Evolutionary conservation across 2,888 invertebrate genomes (phyloP).

Genomic region (Drosophila falleni): DNA sequence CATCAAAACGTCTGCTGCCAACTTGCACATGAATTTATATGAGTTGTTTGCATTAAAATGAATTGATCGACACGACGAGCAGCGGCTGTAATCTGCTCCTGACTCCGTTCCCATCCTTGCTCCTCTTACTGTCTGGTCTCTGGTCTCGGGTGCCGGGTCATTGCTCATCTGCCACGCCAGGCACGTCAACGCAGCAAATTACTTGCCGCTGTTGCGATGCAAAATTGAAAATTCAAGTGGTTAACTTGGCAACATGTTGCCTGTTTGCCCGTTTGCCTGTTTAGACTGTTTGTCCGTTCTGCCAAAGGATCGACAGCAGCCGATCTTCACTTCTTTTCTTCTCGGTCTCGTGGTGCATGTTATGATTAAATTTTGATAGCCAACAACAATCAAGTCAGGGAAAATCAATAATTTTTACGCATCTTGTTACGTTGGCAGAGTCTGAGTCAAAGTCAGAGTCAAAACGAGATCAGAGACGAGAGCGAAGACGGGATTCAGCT

Average conservation of each 20-base stretch:
- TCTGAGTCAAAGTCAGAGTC: neutral
- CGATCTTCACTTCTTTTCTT: conserved; percentile 10
- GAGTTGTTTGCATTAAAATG: conserved; percentile 79
- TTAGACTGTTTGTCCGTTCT: conserved; percentile 21
- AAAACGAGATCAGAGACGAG: neutral
- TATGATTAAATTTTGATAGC: conserved; percentile 83
- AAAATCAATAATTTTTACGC: conserved; percentile 84
- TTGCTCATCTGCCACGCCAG: conserved; percentile 80
- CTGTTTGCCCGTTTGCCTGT: conserved; percentile 22
- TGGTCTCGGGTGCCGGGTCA: conserved; percentile 55
- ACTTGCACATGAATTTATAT: conserved; percentile 78
- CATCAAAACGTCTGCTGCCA: conserved; percentile 42
- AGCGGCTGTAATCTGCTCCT: conserved; percentile 10
- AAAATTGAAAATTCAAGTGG: conserved; percentile 80
- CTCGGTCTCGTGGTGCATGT: conserved; percentile 66
- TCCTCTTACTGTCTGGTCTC: conserved; percentile 4
- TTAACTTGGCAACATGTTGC: conserved; percentile 78
- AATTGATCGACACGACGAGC: conserved; percentile 77
- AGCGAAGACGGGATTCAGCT: neutral
- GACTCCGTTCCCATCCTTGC: too few species aligned
- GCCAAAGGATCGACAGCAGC: conserved; percentile 35
- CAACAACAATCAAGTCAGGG: conserved; percentile 80
- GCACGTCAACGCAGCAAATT: conserved; percentile 80
- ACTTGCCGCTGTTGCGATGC: conserved; percentile 72
- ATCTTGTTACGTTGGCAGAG: conserved; percentile 79